Evolutionary conservation across 2,797 vertebrate genomes (phyloP), one percentile per base, ranked within the genome.

Genomic region (Oryzias sinensis): DNA sequence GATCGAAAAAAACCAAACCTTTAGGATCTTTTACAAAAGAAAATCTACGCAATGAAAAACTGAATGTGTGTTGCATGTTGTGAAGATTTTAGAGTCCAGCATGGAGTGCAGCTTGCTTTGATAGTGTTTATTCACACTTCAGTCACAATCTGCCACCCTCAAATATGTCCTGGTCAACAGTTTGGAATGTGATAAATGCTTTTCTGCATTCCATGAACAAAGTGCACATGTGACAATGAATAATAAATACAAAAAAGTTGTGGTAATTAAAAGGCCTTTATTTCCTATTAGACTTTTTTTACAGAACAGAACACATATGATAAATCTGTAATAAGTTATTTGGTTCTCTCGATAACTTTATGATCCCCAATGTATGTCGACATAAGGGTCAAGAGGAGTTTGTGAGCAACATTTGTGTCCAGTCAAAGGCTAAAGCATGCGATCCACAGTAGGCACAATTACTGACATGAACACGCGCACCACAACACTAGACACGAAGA

Each of bases 271-370:
- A 93, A 93, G 89, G 89, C 88, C 90, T 92, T 93, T 92, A 91
- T 92, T 92, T 93, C 87, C 90, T 91, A 89, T 90, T 90, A 82
- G 81, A 87, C 33, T 37, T 37, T 89, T 89, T 61, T 89, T 92
- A 92, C 92, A 92, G 90, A 91, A 90, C 89, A 91, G 86, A 92
- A 92, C 90, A 92, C 90, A 89, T 88, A 92, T 91, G 90, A 88
- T 92, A 91, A 88, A 91, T 89, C 87, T 86, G 86, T 90, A 91
- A 72, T 89, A 90, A 92, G 90, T 90, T 92, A 90, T 91, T 92
- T 92, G 91, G 91, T 91, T 92, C 91, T 89, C 88, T 90, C 91
- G 87, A 87, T 86, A 78, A 91, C 83, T 87, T 90, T 83, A 89
- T 84, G 89, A 87, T 88, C 83, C 87, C 85, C 86, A 82, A 89